These are phyloP conservation scores for Monodelphis domestica DNA, from an alignment of 2,797 vertebrate species.

Conservation along the genomic window DNA sequence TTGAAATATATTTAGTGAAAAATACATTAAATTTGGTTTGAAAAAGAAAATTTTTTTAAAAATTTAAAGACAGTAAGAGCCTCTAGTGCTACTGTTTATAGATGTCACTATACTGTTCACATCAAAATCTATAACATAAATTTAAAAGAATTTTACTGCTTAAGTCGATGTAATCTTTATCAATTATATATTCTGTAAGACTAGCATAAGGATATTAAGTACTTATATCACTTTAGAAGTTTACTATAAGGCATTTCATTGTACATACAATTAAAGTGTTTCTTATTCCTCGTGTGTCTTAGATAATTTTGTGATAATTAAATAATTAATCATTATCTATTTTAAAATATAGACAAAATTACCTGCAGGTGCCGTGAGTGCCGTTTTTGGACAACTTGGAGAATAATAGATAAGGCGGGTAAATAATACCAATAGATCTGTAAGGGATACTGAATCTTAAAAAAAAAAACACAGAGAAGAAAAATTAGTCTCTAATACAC, in stretches of 20 bases:
- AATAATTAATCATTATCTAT: conserved; percentile 39
- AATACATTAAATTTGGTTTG: too few species aligned
- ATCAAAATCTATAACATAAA: too few species aligned
- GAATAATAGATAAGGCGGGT: conserved; percentile 91
- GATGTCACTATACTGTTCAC: too few species aligned
- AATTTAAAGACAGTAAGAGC: too few species aligned
- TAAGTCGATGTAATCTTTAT: too few species aligned
- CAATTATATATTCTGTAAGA: too few species aligned
- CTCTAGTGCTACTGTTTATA: too few species aligned
- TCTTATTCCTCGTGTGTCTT: neutral
- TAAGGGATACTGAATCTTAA: conserved; percentile 88
- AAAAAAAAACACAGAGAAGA: conserved; percentile 14
- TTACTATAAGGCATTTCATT: neutral
- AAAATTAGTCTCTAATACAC: conserved; percentile 26
- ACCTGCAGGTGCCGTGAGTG: conserved; percentile 87
- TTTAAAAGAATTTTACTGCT: too few species aligned
- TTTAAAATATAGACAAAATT: conserved; percentile 71
- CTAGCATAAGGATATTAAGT: too few species aligned
- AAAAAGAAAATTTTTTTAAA: too few species aligned
- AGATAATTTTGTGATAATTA: neutral
- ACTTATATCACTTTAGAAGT: too few species aligned
- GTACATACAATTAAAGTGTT: neutral
- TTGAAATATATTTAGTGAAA: too few species aligned
- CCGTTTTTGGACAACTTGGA: conserved; percentile 83
- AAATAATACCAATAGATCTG: conserved; percentile 91